These are phyloP conservation scores for Amiota mariae DNA, from an alignment of 2,888 invertebrate genomes.

Conservation along the genomic window DNA sequence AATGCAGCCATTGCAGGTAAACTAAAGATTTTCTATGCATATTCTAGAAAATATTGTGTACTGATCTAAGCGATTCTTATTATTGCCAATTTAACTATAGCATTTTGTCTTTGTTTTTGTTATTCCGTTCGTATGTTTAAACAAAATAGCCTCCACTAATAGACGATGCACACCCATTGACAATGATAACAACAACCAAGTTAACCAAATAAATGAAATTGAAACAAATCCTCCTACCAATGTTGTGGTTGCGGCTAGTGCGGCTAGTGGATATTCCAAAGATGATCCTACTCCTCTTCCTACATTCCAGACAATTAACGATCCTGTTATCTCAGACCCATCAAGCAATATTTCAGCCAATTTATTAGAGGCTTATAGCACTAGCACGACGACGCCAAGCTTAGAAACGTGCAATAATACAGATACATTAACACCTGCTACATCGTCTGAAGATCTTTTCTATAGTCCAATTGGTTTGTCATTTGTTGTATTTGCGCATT, in stretches of 20 bases:
- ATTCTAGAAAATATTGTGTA: not conserved
- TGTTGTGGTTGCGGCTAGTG: not conserved
- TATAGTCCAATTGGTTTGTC: conserved; percentile 72
- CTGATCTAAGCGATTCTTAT: conserved; percentile 36
- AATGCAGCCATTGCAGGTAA: conserved; percentile 60
- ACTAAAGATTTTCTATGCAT: conserved; percentile 23
- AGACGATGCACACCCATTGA: conserved; percentile 15
- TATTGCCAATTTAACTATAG: conserved; percentile 60
- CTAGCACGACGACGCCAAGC: conserved; percentile 35
- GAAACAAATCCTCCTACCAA: not conserved
- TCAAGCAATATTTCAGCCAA: not conserved
- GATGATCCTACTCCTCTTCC: not conserved
- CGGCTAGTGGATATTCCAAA: conserved; percentile 2
- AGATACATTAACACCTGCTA: conserved; percentile 58
- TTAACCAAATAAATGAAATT: not conserved
- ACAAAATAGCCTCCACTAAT: conserved; percentile 55
- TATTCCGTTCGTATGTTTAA: conserved; percentile 65
- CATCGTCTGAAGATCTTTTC: conserved; percentile 70
- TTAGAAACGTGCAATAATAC: conserved; percentile 43
- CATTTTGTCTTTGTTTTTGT: conserved; percentile 68
- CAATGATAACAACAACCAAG: not conserved
- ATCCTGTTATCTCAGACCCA: conserved; percentile 1
- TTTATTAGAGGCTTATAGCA: conserved; percentile 15
- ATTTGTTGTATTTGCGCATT: conserved; percentile 52
- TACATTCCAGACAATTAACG: not conserved